Evolutionary conservation across 2,797 vertebrate species (phyloP), one percentile per base, ranked within the genome.

Genomic region (Tenualosa thibaudeaui): DNA sequence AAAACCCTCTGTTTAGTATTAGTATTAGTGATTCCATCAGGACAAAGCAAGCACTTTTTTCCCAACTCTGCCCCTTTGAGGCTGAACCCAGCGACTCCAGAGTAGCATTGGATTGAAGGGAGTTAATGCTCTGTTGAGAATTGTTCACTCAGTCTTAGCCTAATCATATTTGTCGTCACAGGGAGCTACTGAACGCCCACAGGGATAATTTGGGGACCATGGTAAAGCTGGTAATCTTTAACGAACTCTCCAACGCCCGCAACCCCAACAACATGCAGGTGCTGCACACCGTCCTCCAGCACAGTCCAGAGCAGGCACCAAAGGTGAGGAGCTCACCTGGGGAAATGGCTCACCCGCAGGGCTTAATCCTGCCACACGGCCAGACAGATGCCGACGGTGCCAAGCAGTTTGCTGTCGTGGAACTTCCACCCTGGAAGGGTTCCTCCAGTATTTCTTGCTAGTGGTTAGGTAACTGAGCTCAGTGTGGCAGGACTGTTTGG

Each of bases 261-360:
- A 99, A 99, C 88, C 98, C 98, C 4, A 99, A 98, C 94, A 99
- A 99, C 91, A 99, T 99, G 98, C 98, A 99, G 89, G 96, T 98
- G 53, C 95, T 99, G 0, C 97, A 99, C 86, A 98, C 98, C 0
- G 96, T 98, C 86, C 94, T 99, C 50, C 98, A 98, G 90, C 98
- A 99, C 89, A 99, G 98, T 91, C 96, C 98, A 0, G 98, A 99
- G 87, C 96, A 97, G 89, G 98, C 97, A 0, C 98, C 98, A 0
- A 99, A 99, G 97, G 98, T 99, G 75, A 85, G 83, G 75, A 6
- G 46, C 17, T 19, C 40, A 2, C 8, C 17, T 22, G 40, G 17
- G 71, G 71, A 22, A 43, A 0, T 6, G 17, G 17, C 40, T 22
- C 40, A 43, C 71, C 17, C 3, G 15, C 2, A 4, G 71, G 8